Conservation (phyloP, 1,140 invertebrate species). For the Tenebrio molitor region DNA sequence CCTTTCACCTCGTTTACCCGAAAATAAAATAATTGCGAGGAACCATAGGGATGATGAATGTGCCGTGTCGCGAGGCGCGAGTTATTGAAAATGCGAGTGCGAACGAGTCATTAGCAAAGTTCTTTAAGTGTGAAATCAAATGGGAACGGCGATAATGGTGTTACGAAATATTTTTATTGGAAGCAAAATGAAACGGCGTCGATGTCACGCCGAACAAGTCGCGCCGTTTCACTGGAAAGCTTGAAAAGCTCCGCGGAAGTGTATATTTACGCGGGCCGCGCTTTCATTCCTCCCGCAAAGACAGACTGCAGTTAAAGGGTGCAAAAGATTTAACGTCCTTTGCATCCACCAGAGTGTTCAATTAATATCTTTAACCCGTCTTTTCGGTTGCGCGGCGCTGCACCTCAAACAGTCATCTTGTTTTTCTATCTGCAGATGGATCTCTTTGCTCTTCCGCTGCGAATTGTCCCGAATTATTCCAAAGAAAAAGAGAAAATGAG, state of each 20-base stretch:
- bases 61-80: background rate
- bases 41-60: constrained; percentile 5
- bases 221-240: constrained; percentile 29
- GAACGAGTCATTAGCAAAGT: constrained; percentile 26
- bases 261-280: constrained; percentile 12
- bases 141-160: constrained; percentile 34
- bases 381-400: constrained; percentile 7
- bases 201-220: constrained; percentile 27
- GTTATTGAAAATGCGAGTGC: constrained; percentile 29
- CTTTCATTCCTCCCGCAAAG: constrained; percentile 30
- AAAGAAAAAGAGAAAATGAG: constrained; percentile 42
- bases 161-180: constrained; percentile 39
- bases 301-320: constrained; percentile 33
- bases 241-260: constrained; percentile 39
- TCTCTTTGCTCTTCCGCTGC: constrained; percentile 41
- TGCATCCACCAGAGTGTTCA: constrained; percentile 18
- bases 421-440: constrained; percentile 39
- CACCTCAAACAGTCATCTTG: constrained; percentile 36
- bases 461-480: constrained; percentile 43
- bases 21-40: constrained; percentile 30
- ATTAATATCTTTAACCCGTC: constrained; percentile 42
- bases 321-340: constrained; percentile 34
- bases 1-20: background rate
- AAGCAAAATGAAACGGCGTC: constrained; percentile 34
- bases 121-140: constrained; percentile 34